These are phyloP conservation scores for Tribolium castaneum DNA, from an alignment of 1,140 invertebrate genomes.

Conservation along the genomic window DNA sequence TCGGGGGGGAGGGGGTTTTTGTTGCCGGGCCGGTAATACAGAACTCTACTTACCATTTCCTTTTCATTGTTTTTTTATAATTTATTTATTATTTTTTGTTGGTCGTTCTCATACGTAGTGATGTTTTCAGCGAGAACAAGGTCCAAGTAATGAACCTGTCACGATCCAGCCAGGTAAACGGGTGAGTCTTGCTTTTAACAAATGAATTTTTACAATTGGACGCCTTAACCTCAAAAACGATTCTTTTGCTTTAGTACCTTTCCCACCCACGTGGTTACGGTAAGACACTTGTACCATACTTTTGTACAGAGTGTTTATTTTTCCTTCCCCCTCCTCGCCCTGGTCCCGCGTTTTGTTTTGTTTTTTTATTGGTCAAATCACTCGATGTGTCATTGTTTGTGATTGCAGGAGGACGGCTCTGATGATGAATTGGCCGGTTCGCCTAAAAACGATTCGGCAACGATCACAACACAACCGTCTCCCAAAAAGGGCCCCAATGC, in stretches of 20 bases:
- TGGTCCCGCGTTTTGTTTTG: neutral
- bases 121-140: conserved; percentile 62
- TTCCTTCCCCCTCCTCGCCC: neutral
- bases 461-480: conserved; percentile 65
- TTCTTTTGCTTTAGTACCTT: neutral
- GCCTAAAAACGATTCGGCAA: conserved; percentile 46
- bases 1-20: neutral
- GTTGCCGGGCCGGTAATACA: neutral
- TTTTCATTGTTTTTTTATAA: conserved; percentile 34
- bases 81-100: conserved; percentile 47
- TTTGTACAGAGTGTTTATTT: neutral
- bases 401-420: conserved; percentile 64
- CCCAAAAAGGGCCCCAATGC: conserved; percentile 59
- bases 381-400: conserved; percentile 40
- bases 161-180: conserved; percentile 53
- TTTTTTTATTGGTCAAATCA: neutral
- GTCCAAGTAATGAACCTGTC: conserved; percentile 67
- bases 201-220: neutral
- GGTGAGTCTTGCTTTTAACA: conserved; percentile 51
- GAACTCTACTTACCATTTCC: neutral
- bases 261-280: neutral
- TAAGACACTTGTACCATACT: neutral
- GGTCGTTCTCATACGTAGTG: conserved; percentile 58
- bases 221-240: no score
- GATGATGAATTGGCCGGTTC: conserved; percentile 64